A percentile compares a stretch with the other conserved stretches of the same genome.
Evolutionary conservation across 2,113 vertebrate genomes (phyloP).

Genomic region (Hiodon alosoides): DNA sequence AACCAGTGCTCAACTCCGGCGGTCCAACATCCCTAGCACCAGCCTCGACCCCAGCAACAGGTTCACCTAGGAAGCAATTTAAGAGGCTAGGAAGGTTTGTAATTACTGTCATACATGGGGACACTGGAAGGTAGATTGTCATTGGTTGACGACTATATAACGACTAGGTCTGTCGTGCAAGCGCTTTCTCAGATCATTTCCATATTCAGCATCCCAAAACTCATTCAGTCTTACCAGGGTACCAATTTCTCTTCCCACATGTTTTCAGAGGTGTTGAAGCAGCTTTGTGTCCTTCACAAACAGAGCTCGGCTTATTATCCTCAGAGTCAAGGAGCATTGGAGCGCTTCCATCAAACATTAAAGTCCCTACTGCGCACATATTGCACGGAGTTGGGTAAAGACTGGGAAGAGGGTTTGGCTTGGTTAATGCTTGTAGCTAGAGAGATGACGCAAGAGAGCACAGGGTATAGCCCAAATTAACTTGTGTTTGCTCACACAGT

Average conservation of each 20-base stretch:
- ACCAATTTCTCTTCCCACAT: not conserved
- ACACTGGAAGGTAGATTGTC: too few relatives aligned
- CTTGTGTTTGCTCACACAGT: constrained; percentile 2
- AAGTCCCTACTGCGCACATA: not conserved
- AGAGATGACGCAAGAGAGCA: constrained; percentile 1
- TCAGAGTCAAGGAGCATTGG: not conserved
- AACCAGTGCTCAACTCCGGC: too few relatives aligned
- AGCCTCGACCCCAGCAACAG: too few relatives aligned
- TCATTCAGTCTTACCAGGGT: too few relatives aligned
- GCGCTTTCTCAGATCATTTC: too few relatives aligned
- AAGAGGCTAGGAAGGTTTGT: too few relatives aligned
- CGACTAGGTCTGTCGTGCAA: too few relatives aligned
- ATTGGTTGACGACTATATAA: too few relatives aligned
- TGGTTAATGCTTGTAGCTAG: not conserved
- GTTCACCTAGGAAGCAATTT: too few relatives aligned
- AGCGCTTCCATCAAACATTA: constrained; percentile 2
- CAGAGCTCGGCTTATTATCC: not conserved
- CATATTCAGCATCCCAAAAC: too few relatives aligned
- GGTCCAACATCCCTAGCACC: too few relatives aligned
- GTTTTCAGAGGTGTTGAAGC: not conserved
- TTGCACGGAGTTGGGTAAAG: not conserved
- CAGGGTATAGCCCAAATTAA: not conserved
- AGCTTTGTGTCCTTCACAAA: not conserved
- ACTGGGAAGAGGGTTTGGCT: constrained; percentile 5
- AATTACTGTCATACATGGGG: too few relatives aligned